Percentiles rank a stretch among this genome's conserved stretches.
phyloP scores from a whole-genome alignment of 2,113 vertebrate species.

The Thamnophis sirtalis region DNA sequence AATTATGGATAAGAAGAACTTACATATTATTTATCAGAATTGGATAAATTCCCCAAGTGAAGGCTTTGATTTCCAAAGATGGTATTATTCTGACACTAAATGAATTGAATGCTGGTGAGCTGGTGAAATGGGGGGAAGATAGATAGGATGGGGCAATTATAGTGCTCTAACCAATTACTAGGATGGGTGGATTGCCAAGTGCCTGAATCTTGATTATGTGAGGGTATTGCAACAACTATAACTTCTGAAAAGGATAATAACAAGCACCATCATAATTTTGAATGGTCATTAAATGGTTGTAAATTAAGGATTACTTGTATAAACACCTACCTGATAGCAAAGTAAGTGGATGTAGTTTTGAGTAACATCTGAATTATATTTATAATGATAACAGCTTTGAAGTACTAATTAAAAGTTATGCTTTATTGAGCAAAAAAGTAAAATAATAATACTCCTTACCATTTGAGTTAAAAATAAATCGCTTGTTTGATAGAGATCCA shows the following conservation, averaged over 20 bases:
- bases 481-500: slow-evolving; percentile 79
- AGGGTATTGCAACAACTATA: background rate
- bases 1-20: background rate
- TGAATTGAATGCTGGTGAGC: background rate
- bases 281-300: background rate
- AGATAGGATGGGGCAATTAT: background rate
- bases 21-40: background rate
- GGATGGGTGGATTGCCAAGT: background rate
- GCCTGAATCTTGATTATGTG: background rate
- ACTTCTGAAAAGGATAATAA: background rate
- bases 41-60: background rate
- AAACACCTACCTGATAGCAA: background rate
- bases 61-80: background rate
- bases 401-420: background rate
- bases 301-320: background rate
- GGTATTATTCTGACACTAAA: background rate
- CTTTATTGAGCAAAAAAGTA: background rate
- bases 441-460: slow-evolving; percentile 70
- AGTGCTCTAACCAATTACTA: background rate
- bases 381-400: background rate
- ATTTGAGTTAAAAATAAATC: slow-evolving; percentile 77
- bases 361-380: background rate
- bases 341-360: background rate
- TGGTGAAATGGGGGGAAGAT: background rate
- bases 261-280: background rate